Evolutionary conservation across 2,113 vertebrate genomes (phyloP), one percentile per base, ranked within the genome.

Genomic region (Bufo bufo): DNA sequence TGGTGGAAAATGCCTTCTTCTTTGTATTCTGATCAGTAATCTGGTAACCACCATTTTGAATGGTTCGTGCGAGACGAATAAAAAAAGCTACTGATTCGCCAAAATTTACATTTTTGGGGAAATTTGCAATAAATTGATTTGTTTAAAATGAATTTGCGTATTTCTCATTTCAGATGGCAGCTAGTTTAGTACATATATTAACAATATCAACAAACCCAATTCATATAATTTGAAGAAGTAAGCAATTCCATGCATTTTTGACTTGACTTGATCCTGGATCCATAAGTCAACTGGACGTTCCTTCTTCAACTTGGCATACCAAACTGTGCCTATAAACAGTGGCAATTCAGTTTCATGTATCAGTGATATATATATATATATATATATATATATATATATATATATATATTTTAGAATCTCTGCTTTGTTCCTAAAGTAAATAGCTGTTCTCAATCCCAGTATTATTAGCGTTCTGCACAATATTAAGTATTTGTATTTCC

Each of bases 391-490:
- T 33, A 33, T 84, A 33, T 52, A 77, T 50, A 10, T 93, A 77
- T 84, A 33, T 33, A 33, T 33, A 33, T 33, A 33, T 89, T 33
- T 90, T 79, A 54, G 91, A 92, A 61, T 90, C 91, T 58, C 92
- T 58, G 80, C 82, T 91, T 85, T 89, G 69, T 91, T 92, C 45
- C n/a, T 6, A 56, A 33, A 74, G 45, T 8, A 20, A 69, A 83
- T 16, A 33, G 54, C 72, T 45, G 58, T 85, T 10, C 90, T 90
- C 92, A 90, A 91, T 90, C 90, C 90, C 90, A 90, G 82, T 85
- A 80, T 93, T 84, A 94, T 93, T 93, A 95, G 92, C 92, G 90
- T 92, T 89, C 82, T 92, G 90, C 91, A 94, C 93, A 94, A 94
- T 93, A 93, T 92, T 93, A 92, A 92, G 14, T 85, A 75, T 85